A percentile compares a stretch with the other conserved stretches of the same genome.
Conservation (phyloP, 2,888 invertebrate genomes). For the Poecilobothrus nobilitatus region DNA sequence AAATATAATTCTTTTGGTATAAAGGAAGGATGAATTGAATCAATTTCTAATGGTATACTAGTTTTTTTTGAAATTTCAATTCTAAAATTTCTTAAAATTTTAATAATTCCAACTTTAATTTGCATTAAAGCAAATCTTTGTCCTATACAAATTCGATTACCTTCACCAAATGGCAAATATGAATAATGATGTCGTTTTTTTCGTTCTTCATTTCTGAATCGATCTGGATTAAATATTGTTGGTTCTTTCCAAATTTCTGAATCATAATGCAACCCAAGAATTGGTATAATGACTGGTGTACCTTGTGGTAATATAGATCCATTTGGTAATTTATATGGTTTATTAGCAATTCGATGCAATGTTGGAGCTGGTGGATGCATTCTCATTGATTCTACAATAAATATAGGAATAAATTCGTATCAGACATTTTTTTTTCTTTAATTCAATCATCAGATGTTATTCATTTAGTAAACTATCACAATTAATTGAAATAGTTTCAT, state of each 20-base stretch:
- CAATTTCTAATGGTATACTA: constrained; percentile 16
- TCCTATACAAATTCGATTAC: constrained; percentile 29
- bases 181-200: constrained; percentile 26
- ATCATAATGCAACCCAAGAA: constrained; percentile 35
- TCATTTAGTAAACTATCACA: too few species aligned
- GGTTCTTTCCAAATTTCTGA: constrained; percentile 36
- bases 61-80: constrained; percentile 15
- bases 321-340: constrained; percentile 25
- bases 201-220: constrained; percentile 32
- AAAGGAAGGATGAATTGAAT: too few species aligned
- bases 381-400: constrained; percentile 23
- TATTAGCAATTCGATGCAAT: constrained; percentile 16
- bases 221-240: constrained; percentile 36
- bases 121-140: constrained; percentile 22
- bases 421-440: too few species aligned
- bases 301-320: constrained; percentile 28
- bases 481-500: too few species aligned
- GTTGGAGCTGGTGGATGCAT: constrained; percentile 19
- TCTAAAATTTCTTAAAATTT: constrained; percentile 19
- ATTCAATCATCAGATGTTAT: too few species aligned
- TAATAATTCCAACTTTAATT: constrained; percentile 19
- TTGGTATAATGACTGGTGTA: constrained; percentile 29
- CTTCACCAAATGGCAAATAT: constrained; percentile 36
- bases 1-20: too few species aligned
- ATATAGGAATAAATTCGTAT: too few species aligned